These are phyloP conservation scores for Sminthurides aquaticus DNA, from an alignment of 2,888 invertebrate genomes.

Conservation along the genomic window DNA sequence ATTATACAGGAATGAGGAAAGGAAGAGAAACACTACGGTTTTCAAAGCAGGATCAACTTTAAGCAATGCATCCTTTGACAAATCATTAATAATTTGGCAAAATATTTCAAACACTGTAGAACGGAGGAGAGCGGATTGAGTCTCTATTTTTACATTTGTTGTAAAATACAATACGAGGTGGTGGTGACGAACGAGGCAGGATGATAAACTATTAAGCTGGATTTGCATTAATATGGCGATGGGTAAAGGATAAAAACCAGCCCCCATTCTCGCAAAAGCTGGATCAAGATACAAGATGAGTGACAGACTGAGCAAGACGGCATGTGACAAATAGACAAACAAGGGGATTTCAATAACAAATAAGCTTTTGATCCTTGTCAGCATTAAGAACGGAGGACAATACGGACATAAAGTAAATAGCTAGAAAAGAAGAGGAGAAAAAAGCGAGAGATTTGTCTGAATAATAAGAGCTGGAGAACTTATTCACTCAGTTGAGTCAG, in stretches of 20 bases:
- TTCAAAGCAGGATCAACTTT: no score
- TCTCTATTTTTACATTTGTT: no score
- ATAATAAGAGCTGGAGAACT: background rate
- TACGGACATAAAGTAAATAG: background rate
- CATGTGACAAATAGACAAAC: background rate
- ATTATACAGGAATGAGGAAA: no score
- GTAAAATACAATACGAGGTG: no score
- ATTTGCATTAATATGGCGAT: no score
- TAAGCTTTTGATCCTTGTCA: background rate
- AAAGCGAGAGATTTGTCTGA: background rate
- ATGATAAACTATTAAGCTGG: no score
- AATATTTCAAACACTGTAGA: no score
- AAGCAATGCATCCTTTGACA: no score
- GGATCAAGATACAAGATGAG: background rate
- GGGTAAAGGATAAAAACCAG: background rate
- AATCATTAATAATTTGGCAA: no score
- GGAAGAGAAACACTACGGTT: no score
- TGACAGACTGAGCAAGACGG: background rate
- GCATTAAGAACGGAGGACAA: background rate
- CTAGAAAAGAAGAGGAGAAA: background rate
- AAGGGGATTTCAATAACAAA: background rate
- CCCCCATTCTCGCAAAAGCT: background rate
- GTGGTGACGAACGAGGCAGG: no score
- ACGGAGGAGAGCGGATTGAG: no score
- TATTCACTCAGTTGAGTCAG: background rate